These are phyloP conservation scores for Petrophora chlorosata DNA, from an alignment of 2,888 invertebrate species.

Conservation along the genomic window DNA sequence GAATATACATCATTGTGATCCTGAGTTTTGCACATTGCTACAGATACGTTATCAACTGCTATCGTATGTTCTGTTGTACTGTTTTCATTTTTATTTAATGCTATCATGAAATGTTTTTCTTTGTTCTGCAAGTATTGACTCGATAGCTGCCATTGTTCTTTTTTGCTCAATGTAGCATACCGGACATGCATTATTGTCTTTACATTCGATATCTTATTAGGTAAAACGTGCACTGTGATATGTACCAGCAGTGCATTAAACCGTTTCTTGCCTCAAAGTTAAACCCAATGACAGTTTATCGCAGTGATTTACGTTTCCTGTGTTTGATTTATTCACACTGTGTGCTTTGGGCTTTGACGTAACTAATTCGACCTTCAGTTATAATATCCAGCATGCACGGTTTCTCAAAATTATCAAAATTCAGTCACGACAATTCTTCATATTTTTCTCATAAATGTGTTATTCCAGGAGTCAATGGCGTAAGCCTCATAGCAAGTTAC, in stretches of 20 bases:
- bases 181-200: slow-evolving; percentile 17
- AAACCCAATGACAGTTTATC: slow-evolving; percentile 24
- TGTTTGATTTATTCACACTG: slow-evolving; percentile 21
- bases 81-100: slow-evolving; percentile 42
- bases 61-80: slow-evolving; percentile 54
- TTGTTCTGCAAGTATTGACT: slow-evolving; percentile 40
- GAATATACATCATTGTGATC: slow-evolving; percentile 7
- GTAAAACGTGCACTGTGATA: not conserved
- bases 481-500: slow-evolving; percentile 44
- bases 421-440: slow-evolving; percentile 11
- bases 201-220: slow-evolving; percentile 8
- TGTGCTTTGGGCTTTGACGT: slow-evolving; percentile 24
- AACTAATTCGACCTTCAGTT: slow-evolving; percentile 24
- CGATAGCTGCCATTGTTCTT: slow-evolving; percentile 33
- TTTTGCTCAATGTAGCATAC: slow-evolving; percentile 21
- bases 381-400: slow-evolving; percentile 7
- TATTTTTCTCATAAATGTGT: slow-evolving; percentile 20
- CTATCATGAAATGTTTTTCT: slow-evolving; percentile 34
- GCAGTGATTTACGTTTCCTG: slow-evolving; percentile 33
- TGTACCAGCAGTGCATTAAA: not conserved
- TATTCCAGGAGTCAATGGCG: slow-evolving; percentile 21
- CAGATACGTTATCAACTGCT: slow-evolving; percentile 53
- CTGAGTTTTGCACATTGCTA: slow-evolving; percentile 43
- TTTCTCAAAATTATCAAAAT: slow-evolving; percentile 1
- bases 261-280: slow-evolving; percentile 5